These are phyloP conservation scores for Tetraneura akinire DNA, from an alignment of 1,140 invertebrate species.

Conservation along the genomic window DNA sequence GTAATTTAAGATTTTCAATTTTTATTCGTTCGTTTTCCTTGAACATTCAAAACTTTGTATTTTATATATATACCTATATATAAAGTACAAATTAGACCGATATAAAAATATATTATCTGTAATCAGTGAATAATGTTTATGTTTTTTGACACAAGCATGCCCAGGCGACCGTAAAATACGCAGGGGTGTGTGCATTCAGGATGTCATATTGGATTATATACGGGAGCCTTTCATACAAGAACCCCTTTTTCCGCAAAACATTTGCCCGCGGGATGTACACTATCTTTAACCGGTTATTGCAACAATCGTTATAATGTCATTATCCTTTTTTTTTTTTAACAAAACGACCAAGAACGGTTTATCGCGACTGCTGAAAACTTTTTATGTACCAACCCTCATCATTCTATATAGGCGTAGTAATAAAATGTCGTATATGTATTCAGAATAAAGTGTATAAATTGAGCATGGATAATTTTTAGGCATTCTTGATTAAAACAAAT, in stretches of 20 bases:
- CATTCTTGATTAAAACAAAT: too few relatives aligned
- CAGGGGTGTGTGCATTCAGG: constrained; percentile 39
- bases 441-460: too few relatives aligned
- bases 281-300: constrained; percentile 48
- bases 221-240: constrained; percentile 1
- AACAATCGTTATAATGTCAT: constrained; percentile 48
- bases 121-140: constrained; percentile 37
- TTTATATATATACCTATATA: too few relatives aligned
- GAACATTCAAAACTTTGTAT: too few relatives aligned
- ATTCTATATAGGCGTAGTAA: too few relatives aligned
- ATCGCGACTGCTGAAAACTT: background rate
- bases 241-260: constrained; percentile 44
- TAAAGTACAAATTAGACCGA: background rate
- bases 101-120: constrained; percentile 19
- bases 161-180: constrained; percentile 40
- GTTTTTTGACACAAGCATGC: constrained; percentile 34
- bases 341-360: background rate
- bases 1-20: too few relatives aligned
- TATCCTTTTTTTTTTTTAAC: constrained; percentile 43
- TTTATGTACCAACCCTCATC: background rate
- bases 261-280: constrained; percentile 40
- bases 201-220: constrained; percentile 48
- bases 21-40: too few relatives aligned
- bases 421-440: too few relatives aligned
- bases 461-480: too few relatives aligned